These are phyloP conservation scores for Hoplias malabaricus DNA, from an alignment of 2,113 vertebrate species.

Conservation along the genomic window DNA sequence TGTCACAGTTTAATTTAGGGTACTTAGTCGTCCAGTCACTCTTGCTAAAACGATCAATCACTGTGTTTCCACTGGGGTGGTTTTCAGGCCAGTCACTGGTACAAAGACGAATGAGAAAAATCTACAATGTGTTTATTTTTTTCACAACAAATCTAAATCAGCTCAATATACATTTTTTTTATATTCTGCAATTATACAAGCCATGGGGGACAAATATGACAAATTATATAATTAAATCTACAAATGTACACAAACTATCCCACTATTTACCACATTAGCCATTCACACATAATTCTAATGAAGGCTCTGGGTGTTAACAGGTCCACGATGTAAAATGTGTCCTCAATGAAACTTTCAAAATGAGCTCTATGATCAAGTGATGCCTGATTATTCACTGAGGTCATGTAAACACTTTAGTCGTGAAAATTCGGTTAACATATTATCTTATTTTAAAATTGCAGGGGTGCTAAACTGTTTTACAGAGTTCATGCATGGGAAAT, in stretches of 20 bases:
- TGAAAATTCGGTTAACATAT: neutral
- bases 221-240: no score
- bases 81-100: neutral
- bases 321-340: neutral
- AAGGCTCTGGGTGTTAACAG: neutral
- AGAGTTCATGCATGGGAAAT: no score
- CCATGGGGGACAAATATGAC: neutral
- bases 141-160: neutral
- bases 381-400: neutral
- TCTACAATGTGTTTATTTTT: neutral
- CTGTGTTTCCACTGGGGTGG: neutral
- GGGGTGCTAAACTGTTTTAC: neutral
- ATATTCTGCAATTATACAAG: neutral
- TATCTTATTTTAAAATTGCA: neutral
- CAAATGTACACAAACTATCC: neutral
- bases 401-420: neutral
- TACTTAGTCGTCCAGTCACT: neutral
- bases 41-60: slow-evolving; percentile 2
- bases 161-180: neutral
- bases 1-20: slow-evolving; percentile 10
- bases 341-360: neutral
- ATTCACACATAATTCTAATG: neutral
- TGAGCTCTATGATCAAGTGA: no score
- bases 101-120: slow-evolving; percentile 11
- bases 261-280: neutral